Evolutionary conservation across 2,113 vertebrate species (phyloP).

Genomic region (Chelonoidis abingdonii): DNA sequence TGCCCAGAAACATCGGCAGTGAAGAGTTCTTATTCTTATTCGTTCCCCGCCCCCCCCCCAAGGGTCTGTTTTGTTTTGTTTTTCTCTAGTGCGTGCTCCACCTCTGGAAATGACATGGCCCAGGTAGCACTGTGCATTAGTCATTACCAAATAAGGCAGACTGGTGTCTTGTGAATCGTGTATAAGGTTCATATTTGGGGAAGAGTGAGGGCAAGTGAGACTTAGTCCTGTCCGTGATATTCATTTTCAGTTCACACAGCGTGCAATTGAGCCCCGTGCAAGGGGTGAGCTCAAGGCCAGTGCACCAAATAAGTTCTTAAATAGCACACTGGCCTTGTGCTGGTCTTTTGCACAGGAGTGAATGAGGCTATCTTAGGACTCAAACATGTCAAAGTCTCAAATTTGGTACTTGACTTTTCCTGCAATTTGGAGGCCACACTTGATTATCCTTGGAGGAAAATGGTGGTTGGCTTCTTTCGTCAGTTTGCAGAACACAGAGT

Average conservation of each 20-base stretch:
- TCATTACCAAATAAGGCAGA: not conserved
- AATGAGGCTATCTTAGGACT: not conserved
- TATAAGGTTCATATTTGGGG: not conserved
- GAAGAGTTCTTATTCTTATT: not conserved
- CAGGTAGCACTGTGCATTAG: not conserved
- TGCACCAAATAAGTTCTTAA: not conserved
- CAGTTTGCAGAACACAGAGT: not conserved
- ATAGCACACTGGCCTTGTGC: conserved; percentile 12
- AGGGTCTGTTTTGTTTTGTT: not conserved
- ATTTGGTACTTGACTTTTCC: not conserved
- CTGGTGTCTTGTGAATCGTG: not conserved
- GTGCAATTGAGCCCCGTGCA: not conserved
- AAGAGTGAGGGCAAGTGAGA: not conserved
- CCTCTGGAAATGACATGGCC: not conserved
- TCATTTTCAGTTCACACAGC: not conserved
- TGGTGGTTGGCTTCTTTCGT: not conserved
- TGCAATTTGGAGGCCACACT: not conserved
- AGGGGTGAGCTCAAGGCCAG: not conserved
- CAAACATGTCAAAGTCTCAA: not conserved
- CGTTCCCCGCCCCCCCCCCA: not conserved
- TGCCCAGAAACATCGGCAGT: fast-evolving
- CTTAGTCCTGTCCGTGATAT: not conserved
- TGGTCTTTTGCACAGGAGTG: not conserved
- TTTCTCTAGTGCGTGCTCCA: not conserved
- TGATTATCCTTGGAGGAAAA: not conserved